Evolutionary conservation across 2,888 invertebrate genomes (phyloP).

Genomic region (Diarsia brunnea): DNA sequence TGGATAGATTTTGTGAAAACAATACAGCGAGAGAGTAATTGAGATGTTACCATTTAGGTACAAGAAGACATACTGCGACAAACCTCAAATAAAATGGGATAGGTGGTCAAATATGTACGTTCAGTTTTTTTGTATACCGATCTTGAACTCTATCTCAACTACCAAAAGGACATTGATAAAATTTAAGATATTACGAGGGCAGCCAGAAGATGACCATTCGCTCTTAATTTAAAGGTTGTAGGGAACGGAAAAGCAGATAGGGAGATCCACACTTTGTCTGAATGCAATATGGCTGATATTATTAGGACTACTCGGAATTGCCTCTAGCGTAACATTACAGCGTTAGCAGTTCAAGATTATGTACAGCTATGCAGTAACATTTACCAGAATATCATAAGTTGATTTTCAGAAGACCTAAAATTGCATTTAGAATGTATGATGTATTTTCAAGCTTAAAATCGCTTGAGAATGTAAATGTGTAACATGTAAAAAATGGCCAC

Average conservation of each 20-base stretch:
- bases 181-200: not conserved
- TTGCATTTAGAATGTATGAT: not conserved
- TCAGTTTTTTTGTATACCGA: not conserved
- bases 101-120: not conserved
- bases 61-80: not conserved
- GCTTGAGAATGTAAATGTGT: constrained; percentile 16
- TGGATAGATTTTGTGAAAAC: not conserved
- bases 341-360: not conserved
- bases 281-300: not conserved
- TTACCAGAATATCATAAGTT: not conserved
- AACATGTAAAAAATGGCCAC: constrained; percentile 26
- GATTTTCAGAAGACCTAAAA: not conserved
- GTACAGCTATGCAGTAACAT: too few relatives aligned
- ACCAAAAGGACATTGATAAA: not conserved
- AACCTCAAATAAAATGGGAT: not conserved
- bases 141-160: not conserved
- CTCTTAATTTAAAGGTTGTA: not conserved
- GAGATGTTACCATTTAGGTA: too few relatives aligned
- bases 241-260: not conserved
- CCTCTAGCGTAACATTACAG: not conserved
- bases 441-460: not conserved
- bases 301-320: not conserved
- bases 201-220: not conserved
- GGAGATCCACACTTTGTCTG: not conserved
- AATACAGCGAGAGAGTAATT: not conserved